Evolutionary conservation across 2,888 invertebrate genomes (phyloP), one percentile per base, ranked within the genome.

Genomic region (Euclidia mi): DNA sequence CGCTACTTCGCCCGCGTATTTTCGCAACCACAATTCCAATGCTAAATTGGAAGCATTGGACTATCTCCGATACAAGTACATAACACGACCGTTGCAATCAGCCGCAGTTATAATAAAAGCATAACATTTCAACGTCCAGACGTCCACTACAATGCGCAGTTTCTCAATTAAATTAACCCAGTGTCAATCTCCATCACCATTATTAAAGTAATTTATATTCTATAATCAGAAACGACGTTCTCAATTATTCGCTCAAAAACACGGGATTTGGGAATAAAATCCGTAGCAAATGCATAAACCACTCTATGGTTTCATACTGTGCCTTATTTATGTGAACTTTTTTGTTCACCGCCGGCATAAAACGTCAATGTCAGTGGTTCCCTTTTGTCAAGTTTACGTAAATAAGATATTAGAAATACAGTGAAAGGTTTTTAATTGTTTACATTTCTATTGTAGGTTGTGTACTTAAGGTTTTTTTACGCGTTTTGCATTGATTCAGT

Each of bases 401-500:
- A 32, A 25, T 37, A 37, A 15, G 14, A 17, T 20, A 18, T 14
- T 20, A 12, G n/a, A 29, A 12, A 15, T 25, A 11, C 14, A 1
- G 7, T 7, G 15, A 47, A 45, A 4, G 15, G 9, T 51, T 67
- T n/a, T 31, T 57, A 69, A 35, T 56, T 40, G 11, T 68, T 56
- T 59, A 59, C 31, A 34, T 49, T 65, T 56, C 9, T 46, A 28
- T 50, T 31, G 7, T 45, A 41, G 41, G 32, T 53, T 61, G 48
- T 52, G 43, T 66, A 43, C 47, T 43, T n/a, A 32, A 46, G 38
- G 15, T 56, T 65, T 51, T n/a, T 31, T 45, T 56, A 37, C 14
- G 15, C 34, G 25, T 48, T 51, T 42, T 37, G 41, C 18, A 18
- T 15, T 15, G n/a, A n/a, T n/a, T n/a, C 11, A n/a, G 20, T 15